phyloP scores from a whole-genome alignment of 2,113 vertebrate species.

The Eurystomus gularis region DNA sequence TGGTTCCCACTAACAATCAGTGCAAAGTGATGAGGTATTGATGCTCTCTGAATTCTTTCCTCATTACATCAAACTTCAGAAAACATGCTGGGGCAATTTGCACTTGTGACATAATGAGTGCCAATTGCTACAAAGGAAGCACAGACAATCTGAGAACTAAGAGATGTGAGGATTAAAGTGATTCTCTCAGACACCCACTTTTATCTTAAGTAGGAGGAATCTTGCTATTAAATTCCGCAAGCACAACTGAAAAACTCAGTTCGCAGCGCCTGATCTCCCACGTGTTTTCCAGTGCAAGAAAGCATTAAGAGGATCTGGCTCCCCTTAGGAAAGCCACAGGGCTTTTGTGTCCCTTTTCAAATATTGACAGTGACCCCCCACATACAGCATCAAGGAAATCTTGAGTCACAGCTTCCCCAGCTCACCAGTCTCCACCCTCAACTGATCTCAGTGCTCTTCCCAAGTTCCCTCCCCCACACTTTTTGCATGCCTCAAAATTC shows the following conservation, averaged over 20 bases:
- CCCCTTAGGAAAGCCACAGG: background rate
- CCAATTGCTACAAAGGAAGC: background rate
- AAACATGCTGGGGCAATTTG: conserved; percentile 14
- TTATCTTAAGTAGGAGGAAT: background rate
- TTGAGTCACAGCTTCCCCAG: background rate
- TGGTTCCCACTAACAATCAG: background rate
- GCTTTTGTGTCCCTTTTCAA: background rate
- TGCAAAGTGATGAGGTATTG: background rate
- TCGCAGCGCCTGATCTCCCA: background rate
- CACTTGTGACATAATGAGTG: background rate
- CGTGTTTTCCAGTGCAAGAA: background rate
- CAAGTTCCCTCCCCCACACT: too few relatives aligned
- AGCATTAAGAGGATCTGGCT: background rate
- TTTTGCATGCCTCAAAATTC: fast-evolving
- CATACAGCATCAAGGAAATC: background rate
- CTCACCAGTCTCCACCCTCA: background rate
- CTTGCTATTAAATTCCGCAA: background rate
- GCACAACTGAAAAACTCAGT: background rate
- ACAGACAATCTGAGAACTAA: conserved; percentile 33
- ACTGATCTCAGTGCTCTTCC: background rate
- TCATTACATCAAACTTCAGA: background rate
- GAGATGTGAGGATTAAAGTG: background rate
- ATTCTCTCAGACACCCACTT: background rate
- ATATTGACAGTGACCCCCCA: background rate
- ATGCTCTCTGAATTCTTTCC: conserved; percentile 19